Evolutionary conservation across 2,888 invertebrate species (phyloP), one percentile per base, ranked within the genome.

Genomic region (Macrophya annulata): DNA sequence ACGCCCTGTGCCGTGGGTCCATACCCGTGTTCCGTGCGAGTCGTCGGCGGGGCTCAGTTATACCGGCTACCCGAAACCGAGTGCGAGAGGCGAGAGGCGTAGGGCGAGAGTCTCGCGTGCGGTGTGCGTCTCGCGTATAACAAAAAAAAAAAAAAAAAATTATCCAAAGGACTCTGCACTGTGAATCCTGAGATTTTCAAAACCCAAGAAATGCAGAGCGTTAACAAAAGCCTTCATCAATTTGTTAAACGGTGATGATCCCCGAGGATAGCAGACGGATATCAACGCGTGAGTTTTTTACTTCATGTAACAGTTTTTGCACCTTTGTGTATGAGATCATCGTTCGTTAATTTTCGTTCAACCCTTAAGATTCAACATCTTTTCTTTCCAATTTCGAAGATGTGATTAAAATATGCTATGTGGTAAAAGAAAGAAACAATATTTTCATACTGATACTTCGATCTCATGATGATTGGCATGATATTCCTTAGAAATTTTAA

Each of bases 1-100:
- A 83, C 83, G 83, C 83, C 83, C 83, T 83, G 83, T 68, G 83
- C 65, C 65, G 83, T 83, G 83, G 83, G 83, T 83, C 83, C 83
- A 71, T 83, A 83, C 48, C 59, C 68, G 65, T 71, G 68, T 68
- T 83, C 68, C 68, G 83, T 37, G 83, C 21, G 83, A 68, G 40
- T 81, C 81, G 40, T 81, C 81, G 68, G 83, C 65, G 83, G 83
- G 71, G 68, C 83, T 68, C 83, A 83, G 83, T 83, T 65, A 83
- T 83, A 83, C 83, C 83, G 83, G 83, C 83, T 31, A 71, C 83
- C 83, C 81, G 59, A 62, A 81, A 68, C 83, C 68, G 83, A 65
- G 68, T 65, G 81, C 81, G 81, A 62, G 43, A 45, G 81, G 43
- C 40, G 21, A 55, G 79, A 45, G 76, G 76, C 76, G 48, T 31